Evolutionary conservation across 1,140 invertebrate species (phyloP).

Genomic region (Lepidurus couesii): DNA sequence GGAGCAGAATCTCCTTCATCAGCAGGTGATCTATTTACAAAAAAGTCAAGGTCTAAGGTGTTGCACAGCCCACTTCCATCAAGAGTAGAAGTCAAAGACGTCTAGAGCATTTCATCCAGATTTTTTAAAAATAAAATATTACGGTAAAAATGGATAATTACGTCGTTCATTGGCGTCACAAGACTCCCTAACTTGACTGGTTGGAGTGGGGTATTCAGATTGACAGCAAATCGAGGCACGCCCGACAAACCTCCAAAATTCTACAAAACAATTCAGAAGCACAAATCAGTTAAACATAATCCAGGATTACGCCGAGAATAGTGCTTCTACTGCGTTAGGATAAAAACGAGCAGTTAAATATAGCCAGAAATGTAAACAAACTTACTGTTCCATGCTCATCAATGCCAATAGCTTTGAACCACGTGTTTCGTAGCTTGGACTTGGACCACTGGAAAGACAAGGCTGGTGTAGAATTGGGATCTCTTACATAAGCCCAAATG

Average conservation of each 20-base stretch:
- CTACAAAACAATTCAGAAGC: background rate
- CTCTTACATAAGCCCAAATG: conserved; percentile 25
- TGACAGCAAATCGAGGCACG: background rate
- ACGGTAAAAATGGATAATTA: background rate
- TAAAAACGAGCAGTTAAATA: no score
- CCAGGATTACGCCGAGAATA: background rate
- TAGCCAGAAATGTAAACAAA: background rate
- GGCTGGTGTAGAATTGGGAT: conserved; percentile 25
- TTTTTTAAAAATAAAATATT: background rate
- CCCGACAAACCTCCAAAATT: background rate
- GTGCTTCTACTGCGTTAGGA: no score
- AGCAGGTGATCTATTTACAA: background rate
- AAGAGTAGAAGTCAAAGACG: background rate
- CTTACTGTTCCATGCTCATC: conserved; percentile 16
- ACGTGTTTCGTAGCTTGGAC: background rate
- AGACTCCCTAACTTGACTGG: background rate
- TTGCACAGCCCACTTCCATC: background rate
- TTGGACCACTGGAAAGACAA: conserved; percentile 24
- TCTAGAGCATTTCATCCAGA: background rate
- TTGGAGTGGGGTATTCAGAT: background rate
- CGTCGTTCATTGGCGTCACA: background rate
- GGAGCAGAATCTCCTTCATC: background rate
- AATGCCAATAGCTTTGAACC: conserved; percentile 22
- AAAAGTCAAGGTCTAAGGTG: conserved; percentile 2
- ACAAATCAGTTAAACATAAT: background rate